Evolutionary conservation across 2,888 invertebrate genomes (phyloP), one percentile per base, ranked within the genome.

Genomic region (Monochamus alternatus): DNA sequence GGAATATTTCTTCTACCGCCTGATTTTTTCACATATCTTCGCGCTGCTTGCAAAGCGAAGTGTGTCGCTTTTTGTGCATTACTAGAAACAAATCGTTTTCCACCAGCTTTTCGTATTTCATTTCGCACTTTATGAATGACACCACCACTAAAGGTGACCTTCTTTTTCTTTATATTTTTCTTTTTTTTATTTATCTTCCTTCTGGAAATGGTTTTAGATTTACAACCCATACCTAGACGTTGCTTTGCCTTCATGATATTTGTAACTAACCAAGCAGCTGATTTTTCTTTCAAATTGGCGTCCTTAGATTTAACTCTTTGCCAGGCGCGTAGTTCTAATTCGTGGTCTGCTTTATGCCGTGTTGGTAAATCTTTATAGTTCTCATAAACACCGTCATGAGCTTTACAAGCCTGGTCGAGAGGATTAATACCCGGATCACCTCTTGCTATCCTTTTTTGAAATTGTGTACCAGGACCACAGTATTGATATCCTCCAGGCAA

Each of bases 301-400:
- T 78, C 73, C 67, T 65, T 71, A 10, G 76, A 72, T 30, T 63
- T 73, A 47, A 70, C 44, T 31, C 73, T 52, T 60, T 85, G 47
- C 83, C 78, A 83, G 43, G 86, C 88, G 81, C 81, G 81, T 59
- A 86, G 81, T n/a, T 82, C 80, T 10, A 88, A 78, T 31, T 80
- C 43, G 74, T 82, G 78, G 82, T 89, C 88, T 2, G 88, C 88
- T 68, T 80, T 77, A 77, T 87, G 84, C 59, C 87, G 80, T 62
- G 78, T 73, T 14, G 66, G 31, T 70, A 83, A 70, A 76, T 79
- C 76, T 38, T 75, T 75, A 64, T 73, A 31, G 51, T 79, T 51
- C 5, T 75, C 77, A 75, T 87, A 87, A 3, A 84, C 83, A 59
- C 86, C 86, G 79, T 87, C 87, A 9, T 51, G 51, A 79, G 86